Conservation (phyloP, 2,888 invertebrate species). For the Lordiphosa andalusiaca region DNA sequence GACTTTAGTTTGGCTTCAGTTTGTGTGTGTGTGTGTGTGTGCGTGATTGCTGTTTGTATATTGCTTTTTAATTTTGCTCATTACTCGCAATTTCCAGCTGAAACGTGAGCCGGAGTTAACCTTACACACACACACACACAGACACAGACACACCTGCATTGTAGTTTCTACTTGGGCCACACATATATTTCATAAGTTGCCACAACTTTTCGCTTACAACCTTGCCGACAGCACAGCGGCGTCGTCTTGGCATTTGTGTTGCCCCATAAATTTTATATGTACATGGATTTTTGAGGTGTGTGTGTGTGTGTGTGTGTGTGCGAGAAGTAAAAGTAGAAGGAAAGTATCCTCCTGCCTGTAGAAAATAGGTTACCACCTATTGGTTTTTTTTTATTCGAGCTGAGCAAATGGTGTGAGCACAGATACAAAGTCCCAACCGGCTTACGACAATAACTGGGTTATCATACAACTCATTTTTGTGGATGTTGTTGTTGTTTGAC, state of each 20-base stretch:
- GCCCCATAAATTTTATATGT: constrained; percentile 24
- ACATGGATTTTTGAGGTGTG: constrained; percentile 19
- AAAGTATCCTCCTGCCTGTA: constrained; percentile 6
- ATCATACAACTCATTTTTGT: no score
- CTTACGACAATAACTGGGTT: no score
- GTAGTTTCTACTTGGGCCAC: constrained; percentile 46
- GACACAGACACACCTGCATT: constrained; percentile 14
- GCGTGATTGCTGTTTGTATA: constrained; percentile 70
- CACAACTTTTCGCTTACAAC: constrained; percentile 48
- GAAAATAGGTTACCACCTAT: constrained; percentile 8
- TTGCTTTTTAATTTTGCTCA: constrained; percentile 72
- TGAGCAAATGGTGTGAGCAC: no score
- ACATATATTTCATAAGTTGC: constrained; percentile 56
- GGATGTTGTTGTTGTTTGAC: no score
- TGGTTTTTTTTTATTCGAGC: no score
- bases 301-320: constrained; percentile 18
- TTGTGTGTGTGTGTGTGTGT: constrained; percentile 27
- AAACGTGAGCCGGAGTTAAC: constrained; percentile 36
- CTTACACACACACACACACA: constrained; percentile 17
- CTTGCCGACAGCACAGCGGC: constrained; percentile 27
- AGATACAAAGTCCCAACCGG: no score
- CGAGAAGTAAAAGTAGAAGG: constrained; percentile 6
- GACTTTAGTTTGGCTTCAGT: constrained; percentile 21
- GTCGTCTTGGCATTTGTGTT: constrained; percentile 6
- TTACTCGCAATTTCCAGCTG: constrained; percentile 57